phyloP scores from a whole-genome alignment of 2,888 invertebrate species.

The Luperina nickerlii region DNA sequence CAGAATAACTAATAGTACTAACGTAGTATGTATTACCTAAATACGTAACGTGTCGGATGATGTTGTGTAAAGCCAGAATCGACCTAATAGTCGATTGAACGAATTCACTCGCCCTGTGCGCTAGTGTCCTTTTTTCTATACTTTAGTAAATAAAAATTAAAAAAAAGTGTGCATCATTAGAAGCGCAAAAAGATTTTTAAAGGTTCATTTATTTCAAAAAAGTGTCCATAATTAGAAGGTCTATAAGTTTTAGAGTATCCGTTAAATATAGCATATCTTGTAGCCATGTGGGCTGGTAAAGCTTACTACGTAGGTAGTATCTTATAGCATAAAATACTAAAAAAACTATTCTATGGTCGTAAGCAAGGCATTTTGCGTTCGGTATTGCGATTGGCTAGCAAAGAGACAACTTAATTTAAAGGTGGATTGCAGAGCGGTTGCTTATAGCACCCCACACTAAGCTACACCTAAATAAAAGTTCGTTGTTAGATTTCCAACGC shows the following conservation, averaged over 20 bases:
- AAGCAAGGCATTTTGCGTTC: neutral
- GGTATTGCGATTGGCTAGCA: conserved; percentile 10
- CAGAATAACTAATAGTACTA: too few species aligned
- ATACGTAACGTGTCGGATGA: conserved; percentile 4
- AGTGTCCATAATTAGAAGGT: neutral
- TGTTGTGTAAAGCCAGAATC: conserved; percentile 3
- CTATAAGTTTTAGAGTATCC: neutral
- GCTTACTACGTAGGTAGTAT: neutral
- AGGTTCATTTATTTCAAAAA: too few species aligned
- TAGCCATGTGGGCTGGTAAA: too few species aligned
- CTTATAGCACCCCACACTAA: neutral
- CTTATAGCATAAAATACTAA: neutral
- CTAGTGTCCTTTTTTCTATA: too few species aligned
- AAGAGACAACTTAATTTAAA: conserved; percentile 24
- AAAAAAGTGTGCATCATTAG: too few species aligned
- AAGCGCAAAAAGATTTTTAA: too few species aligned
- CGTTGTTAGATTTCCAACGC: neutral
- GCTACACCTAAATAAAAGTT: neutral
- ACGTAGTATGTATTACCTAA: conserved; percentile 1
- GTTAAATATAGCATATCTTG: neutral
- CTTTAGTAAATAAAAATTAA: too few species aligned
- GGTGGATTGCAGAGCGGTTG: neutral
- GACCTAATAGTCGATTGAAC: neutral
- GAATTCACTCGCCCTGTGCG: neutral
- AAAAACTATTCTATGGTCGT: neutral